Evolutionary conservation across 2,113 vertebrate genomes (phyloP).

Genomic region (Jacana jacana): DNA sequence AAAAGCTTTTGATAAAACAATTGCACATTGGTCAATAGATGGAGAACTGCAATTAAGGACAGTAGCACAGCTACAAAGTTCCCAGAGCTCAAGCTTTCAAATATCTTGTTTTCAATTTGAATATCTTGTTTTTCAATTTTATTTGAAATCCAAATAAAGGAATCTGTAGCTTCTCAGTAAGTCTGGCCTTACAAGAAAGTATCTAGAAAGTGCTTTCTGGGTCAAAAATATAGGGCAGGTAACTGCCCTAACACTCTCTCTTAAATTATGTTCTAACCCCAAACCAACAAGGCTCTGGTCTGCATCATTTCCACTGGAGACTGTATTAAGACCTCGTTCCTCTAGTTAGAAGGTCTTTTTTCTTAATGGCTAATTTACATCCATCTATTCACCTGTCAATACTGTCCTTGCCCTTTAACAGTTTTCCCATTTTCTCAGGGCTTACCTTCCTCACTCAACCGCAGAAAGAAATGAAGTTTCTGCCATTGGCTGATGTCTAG

Average conservation of each 20-base stretch:
- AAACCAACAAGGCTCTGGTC: background rate
- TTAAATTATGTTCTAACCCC: background rate
- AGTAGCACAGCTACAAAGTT: background rate
- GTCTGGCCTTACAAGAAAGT: background rate
- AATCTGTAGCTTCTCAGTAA: background rate
- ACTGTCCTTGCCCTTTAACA: background rate
- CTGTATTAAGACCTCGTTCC: background rate
- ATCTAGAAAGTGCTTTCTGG: background rate
- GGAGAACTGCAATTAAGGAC: background rate
- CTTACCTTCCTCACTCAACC: background rate
- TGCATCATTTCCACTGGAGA: background rate
- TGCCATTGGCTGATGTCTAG: background rate
- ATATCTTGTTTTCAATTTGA: background rate
- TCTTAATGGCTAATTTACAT: background rate
- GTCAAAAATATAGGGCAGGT: background rate
- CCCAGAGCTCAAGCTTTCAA: background rate
- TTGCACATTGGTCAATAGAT: background rate
- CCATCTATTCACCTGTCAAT: background rate
- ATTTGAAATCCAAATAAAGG: background rate
- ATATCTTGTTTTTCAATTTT: background rate
- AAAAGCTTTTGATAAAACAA: background rate
- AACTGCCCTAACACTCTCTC: background rate
- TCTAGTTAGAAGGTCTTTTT: background rate
- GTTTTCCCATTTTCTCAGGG: background rate
- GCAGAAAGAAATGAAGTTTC: background rate